Conservation (phyloP, 2,888 invertebrate genomes). For the Tachina grossa region DNA sequence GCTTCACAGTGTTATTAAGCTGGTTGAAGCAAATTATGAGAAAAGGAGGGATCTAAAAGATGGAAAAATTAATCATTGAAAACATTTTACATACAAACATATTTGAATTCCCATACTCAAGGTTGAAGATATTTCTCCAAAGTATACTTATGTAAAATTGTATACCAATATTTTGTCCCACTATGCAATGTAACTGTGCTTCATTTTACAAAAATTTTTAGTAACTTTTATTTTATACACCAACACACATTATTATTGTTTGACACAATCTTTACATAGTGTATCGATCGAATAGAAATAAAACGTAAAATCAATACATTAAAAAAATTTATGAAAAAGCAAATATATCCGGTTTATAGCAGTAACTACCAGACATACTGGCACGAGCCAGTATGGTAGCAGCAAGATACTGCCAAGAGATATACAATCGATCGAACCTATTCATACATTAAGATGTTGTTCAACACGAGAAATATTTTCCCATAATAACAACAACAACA, state of each 20-base stretch:
- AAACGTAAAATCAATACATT: conserved; percentile 49
- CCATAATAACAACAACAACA: neutral
- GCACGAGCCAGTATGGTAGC: conserved; percentile 79
- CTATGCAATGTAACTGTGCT: neutral
- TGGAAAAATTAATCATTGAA: too few species aligned
- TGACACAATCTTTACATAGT: neutral
- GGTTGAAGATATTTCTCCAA: too few species aligned
- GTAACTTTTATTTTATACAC: neutral
- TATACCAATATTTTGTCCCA: neutral
- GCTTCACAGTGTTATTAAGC: too few species aligned
- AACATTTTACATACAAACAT: too few species aligned
- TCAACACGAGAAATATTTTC: conserved; percentile 34
- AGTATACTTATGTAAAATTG: neutral
- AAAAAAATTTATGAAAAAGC: conserved; percentile 72
- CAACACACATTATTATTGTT: conserved; percentile 4
- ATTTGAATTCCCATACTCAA: too few species aligned
- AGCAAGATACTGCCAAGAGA: conserved; percentile 64
- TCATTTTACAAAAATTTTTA: neutral
- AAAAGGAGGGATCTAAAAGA: too few species aligned
- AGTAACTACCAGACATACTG: conserved; percentile 77
- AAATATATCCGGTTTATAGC: conserved; percentile 81
- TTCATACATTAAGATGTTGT: conserved; percentile 4
- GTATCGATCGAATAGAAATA: conserved; percentile 35
- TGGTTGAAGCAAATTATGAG: too few species aligned
- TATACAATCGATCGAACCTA: neutral